Base-by-base conservation (phyloP, 2,888 invertebrate genomes). In the Drosophila percnosoma region DNA sequence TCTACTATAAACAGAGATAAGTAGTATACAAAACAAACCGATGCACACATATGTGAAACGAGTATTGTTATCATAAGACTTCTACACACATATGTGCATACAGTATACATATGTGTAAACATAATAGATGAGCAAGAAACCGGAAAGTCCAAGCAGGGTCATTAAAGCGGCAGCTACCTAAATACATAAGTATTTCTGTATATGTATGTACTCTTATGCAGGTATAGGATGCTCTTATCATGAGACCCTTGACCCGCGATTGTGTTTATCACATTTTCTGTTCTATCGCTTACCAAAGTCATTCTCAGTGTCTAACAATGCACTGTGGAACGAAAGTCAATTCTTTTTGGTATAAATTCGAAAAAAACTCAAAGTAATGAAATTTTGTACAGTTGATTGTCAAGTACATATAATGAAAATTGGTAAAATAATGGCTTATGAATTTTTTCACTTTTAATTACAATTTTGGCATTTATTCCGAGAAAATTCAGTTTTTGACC, bases 1-100 rank as follows among this genome's bases (percentile, higher is more conserved):
- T 68, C 45, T 62, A 58, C 57, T 52, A 42, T 59, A 70, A 78
- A 66, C 34, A 45, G 49, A 80, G 77, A 80, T 83, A 88, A 83
- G 69, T 62, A 58, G 21, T 58, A 55, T 48, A 59, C 52, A 73
- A 45, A 29, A 64, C 49, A 61, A 29, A 61, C 29, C 18, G 48
- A 57, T 10, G 59, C n/a, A 65, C 51, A 48, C 18, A 57, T 62
- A 60, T 48, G 51, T 48, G 51, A 57, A 62, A 59, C 48, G 29
- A 53, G 63, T 54, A 49, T 73, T 61, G 31, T 69, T 78, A 78
- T 78, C 78, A 69, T 65, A 45, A 40, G 55, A 21, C n/a, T 51
- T 29, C 18, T 24, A 27, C 15, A 27, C 24, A 24, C 45, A 24
- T 58, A 38, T 53, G 45, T 45, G 61, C 49, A 57, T 45, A 48